These are phyloP conservation scores for Emydura subglobosa DNA, from an alignment of 2,113 vertebrate species.

Conservation along the genomic window DNA sequence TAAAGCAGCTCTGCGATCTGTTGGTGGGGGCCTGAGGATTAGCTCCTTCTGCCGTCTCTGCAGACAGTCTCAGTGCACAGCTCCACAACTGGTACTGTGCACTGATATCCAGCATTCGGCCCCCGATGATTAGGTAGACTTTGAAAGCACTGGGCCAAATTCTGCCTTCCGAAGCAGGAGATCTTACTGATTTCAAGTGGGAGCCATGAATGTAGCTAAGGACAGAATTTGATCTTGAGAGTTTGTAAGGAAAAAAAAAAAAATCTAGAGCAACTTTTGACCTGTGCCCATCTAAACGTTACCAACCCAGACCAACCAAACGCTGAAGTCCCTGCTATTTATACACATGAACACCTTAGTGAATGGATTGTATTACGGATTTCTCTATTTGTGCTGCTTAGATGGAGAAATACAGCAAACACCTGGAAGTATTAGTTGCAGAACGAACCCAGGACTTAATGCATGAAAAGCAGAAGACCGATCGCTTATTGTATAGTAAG, in stretches of 20 bases:
- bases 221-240: not conserved
- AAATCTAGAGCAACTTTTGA: not conserved
- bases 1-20: not conserved
- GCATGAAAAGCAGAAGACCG: conserved; percentile 89
- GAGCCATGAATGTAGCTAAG: not conserved
- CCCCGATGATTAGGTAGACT: not conserved
- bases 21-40: not conserved
- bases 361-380: not conserved
- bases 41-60: not conserved
- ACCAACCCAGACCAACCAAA: not conserved
- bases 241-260: not conserved
- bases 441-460: conserved; percentile 89
- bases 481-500: conserved; percentile 87
- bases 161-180: not conserved
- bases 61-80: not conserved
- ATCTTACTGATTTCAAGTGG: not conserved
- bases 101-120: not conserved
- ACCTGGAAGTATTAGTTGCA: conserved; percentile 87
- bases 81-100: not conserved
- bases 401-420: conserved; percentile 94
- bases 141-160: not conserved
- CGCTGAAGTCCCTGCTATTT: not conserved
- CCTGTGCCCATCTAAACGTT: not conserved
- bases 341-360: not conserved
- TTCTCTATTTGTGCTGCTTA: conserved; percentile 64